Base-by-base conservation (phyloP, 1,140 invertebrate species). In the Bemisia tabaci region DNA sequence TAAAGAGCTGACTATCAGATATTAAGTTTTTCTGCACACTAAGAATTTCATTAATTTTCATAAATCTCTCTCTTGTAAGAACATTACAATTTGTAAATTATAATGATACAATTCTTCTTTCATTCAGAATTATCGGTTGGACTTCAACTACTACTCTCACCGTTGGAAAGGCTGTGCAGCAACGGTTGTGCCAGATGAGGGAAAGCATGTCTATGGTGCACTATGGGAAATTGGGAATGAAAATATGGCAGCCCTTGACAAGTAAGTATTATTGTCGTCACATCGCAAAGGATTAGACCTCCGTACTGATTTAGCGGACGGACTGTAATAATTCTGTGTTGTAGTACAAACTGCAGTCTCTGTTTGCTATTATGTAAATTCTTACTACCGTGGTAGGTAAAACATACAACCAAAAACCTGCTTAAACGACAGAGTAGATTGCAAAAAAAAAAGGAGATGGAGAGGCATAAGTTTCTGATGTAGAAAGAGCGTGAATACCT, bases 101-200 rank as follows among this genome's bases (percentile, higher is more conserved):
- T 48, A n/a, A n/a, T n/a, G n/a, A n/a, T n/a, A n/a, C n/a, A n/a
- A n/a, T n/a, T 21, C 33, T 25, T 60, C 59, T 26, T 67, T 65
- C 58, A 74, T 75, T 64, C 70, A 91, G 88, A 81, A 84, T 73
- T 87, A 86, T 72, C 79, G 82, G 70, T 73, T 93, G 60, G 85
- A 89, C 75, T 92, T 92, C 75, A 81, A 82, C 26, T 80, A 79
- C 48, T 82, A 81, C 72, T 84, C 84, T n/a, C 77, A 83, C 63
- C 74, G 82, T 69, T 94, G 91, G 91, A 74, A 82, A 68, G 91
- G 91, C 26, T 77, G 82, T 25, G 82, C 84, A 9, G 88, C 90
- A 0, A 92, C 90, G 12, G 87, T 94, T 70, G 81, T 86, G 2
- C 84, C 87, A 22, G 80, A 78, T 39, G 59, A 77, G 25, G 75